Evolutionary conservation across 2,888 invertebrate genomes (phyloP), one percentile per base, ranked within the genome.

Genomic region (Orthosia cruda): DNA sequence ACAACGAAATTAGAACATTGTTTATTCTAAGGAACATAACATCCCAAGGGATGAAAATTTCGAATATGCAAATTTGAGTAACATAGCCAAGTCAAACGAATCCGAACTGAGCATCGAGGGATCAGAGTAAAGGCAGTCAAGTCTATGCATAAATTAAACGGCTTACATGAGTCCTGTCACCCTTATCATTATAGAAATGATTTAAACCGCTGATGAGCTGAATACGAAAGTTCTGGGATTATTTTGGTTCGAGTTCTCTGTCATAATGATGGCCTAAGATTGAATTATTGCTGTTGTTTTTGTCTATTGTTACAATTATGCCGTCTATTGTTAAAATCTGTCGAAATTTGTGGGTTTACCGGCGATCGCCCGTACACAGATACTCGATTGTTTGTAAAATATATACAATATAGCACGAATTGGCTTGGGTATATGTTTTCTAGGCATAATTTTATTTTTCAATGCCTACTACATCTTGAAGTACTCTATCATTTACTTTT

Each of bases 61-160:
- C 11, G 23, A 57, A 74, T 77, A 87, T 86, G 85, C 65, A 70
- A 80, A 87, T 86, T 64, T 63, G 47, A 61, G 16, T 75, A 79
- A 67, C 54, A 61, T 26, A 74, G 67, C 59, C 57, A 80, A 82
- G 71, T 74, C 78, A 85, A 85, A 81, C 80, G 80, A 67, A 83
- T 82, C 64, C 12, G 18, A 65, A 77, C 64, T 59, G 23, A 82
- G 68, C 65, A 73, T 73, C 67, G 64, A 65, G 62, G 79, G 81
- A 78, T 75, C 71, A 67, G 32, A 49, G 68, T 52, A 61, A 75
- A 81, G 86, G 71, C 70, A 76, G 74, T 71, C 85, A 80, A 83
- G 76, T 83, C 89, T 77, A 73, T 85, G 89, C 89, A 91, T 92
- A 89, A 89, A 91, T 92, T 90, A 88, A 87, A 63, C 75, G 82